Percentiles rank a stretch among this genome's conserved stretches.
These are phyloP conservation scores for Macquaria ambigua DNA, from an alignment of 2,113 vertebrate genomes.

Conservation along the genomic window DNA sequence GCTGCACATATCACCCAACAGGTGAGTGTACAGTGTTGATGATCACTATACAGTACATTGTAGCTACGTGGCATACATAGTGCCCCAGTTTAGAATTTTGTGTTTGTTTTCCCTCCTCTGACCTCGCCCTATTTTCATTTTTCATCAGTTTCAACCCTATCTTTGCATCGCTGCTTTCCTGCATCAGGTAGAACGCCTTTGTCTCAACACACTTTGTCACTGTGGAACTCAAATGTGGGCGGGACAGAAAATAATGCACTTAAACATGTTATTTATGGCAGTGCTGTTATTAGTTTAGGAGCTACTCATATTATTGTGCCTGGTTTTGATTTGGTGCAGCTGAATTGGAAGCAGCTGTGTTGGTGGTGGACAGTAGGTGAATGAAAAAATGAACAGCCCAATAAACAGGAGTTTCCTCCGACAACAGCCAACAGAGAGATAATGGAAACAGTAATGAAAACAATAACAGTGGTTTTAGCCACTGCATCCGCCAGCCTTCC, in stretches of 20 bases:
- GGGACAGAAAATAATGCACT: conserved; percentile 12
- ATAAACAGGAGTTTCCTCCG: conserved; percentile 52
- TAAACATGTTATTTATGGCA: not conserved
- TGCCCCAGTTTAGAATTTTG: conserved; percentile 7
- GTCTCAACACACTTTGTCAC: conserved; percentile 50
- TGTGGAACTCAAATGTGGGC: conserved; percentile 17
- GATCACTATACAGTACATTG: not conserved
- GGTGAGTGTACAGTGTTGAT: conserved; percentile 78
- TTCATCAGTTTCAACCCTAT: conserved; percentile 70
- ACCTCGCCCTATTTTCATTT: conserved; percentile 61
- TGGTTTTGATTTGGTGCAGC: conserved; percentile 39
- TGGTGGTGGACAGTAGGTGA: conserved; percentile 28
- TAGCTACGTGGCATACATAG: not conserved
- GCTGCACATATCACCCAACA: conserved; percentile 80
- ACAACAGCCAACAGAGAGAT: conserved; percentile 42
- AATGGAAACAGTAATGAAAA: conserved; percentile 61
- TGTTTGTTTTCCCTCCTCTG: conserved; percentile 38
- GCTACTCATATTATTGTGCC: not conserved
- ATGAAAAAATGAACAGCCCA: conserved; percentile 30
- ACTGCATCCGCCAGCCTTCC: conserved; percentile 14
- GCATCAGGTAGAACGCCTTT: conserved; percentile 68
- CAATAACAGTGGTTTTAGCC: conserved; percentile 50
- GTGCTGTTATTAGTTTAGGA: not conserved
- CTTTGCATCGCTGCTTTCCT: conserved; percentile 68
- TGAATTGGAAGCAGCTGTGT: conserved; percentile 56